Percentiles rank a stretch among this genome's conserved stretches.
These are phyloP conservation scores for Ectobius pallidus DNA, from an alignment of 2,888 invertebrate genomes.

Conservation along the genomic window DNA sequence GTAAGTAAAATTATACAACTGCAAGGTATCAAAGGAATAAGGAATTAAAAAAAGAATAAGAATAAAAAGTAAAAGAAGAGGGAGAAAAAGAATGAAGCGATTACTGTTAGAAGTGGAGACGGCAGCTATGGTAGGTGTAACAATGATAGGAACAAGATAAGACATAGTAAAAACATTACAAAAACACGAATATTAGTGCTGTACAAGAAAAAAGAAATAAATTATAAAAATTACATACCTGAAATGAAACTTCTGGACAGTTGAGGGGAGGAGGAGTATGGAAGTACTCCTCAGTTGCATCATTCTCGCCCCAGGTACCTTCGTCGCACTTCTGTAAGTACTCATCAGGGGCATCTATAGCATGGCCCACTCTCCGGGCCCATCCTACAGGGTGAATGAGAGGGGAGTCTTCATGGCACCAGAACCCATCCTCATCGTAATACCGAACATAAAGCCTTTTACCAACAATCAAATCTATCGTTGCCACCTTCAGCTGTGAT, in stretches of 20 bases:
- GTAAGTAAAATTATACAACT: no score
- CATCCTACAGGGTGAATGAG: conserved; percentile 97
- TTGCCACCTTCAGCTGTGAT: conserved; percentile 85
- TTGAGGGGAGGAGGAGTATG: conserved; percentile 53
- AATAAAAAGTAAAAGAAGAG: no score
- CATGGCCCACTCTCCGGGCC: conserved; percentile 90
- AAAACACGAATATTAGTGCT: no score
- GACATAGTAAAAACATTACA: no score
- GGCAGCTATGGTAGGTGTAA: no score
- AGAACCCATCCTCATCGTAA: conserved; percentile 74
- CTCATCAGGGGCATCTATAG: conserved; percentile 80
- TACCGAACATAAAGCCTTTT: conserved; percentile 91
- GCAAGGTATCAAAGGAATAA: no score
- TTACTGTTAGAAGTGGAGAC: no score
- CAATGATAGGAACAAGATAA: no score
- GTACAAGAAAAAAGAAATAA: no score
- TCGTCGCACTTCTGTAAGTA: conserved; percentile 78
- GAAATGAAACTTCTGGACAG: conserved; percentile 3
- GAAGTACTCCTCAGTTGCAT: conserved; percentile 82
- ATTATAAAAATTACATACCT: no score
- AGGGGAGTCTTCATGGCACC: conserved; percentile 96
- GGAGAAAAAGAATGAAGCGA: no score
- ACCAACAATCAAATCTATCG: conserved; percentile 88
- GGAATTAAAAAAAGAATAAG: no score
- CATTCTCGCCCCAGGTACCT: conserved; percentile 73